Evolutionary conservation across 2,888 invertebrate species (phyloP).

Genomic region (Ophion ventricosus): DNA sequence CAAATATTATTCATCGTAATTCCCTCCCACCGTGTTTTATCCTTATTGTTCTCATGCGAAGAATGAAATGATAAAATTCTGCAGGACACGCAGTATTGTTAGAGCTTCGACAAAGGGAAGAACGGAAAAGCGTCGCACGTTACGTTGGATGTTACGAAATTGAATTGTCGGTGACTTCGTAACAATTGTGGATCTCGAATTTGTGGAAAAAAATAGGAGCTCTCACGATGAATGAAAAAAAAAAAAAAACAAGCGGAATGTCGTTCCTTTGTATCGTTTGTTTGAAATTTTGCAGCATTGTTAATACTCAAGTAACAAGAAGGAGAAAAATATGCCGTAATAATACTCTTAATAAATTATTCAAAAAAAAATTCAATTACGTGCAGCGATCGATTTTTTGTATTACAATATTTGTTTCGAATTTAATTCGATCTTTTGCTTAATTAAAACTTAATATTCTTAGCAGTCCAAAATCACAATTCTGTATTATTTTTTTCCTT

Average conservation of each 20-base stretch:
- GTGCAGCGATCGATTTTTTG: neutral
- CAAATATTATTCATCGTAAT: constrained; percentile 47
- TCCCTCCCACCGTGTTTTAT: constrained; percentile 15
- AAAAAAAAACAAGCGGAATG: too few species aligned
- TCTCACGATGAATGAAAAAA: neutral
- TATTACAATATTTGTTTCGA: too few species aligned
- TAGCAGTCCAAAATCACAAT: too few species aligned
- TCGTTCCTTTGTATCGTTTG: neutral
- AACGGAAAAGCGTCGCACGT: constrained; percentile 1
- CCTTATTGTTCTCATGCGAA: constrained; percentile 16
- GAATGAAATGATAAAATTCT: constrained; percentile 2
- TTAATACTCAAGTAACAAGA: neutral
- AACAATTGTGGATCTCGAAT: neutral
- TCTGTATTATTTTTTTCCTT: too few species aligned
- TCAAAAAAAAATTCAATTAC: neutral
- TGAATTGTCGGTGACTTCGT: neutral
- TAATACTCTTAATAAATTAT: neutral
- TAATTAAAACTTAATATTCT: too few species aligned
- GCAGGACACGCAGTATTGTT: constrained; percentile 7
- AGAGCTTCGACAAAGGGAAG: neutral
- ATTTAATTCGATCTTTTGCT: too few species aligned
- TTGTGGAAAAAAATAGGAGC: neutral
- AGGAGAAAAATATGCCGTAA: neutral
- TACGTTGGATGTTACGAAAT: neutral
- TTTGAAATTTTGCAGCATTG: neutral